Evolutionary conservation across 2,888 invertebrate species (phyloP), one percentile per base, ranked within the genome.

Genomic region (Steinernema scapterisci): DNA sequence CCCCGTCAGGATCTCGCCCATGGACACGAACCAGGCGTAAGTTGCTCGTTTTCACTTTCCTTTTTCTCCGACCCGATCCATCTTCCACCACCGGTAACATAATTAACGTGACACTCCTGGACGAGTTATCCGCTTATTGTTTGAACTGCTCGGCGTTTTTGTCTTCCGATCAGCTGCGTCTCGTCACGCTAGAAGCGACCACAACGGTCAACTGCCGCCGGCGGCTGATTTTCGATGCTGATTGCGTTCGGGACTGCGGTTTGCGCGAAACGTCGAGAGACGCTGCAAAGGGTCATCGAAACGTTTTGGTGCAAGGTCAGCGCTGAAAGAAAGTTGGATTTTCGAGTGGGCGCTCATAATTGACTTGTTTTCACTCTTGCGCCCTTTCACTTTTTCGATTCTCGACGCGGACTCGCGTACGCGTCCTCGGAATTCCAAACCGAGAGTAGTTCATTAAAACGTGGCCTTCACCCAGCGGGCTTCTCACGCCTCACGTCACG

Each of bases 1-100:
- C 19, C 77, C 78, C n/a, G 78, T 78, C 0, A 71, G 46, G 23
- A 71, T 77, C 21, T 52, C 56, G 13, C 54, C 79, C 23, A 70
- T 80, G 70, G 78, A 77, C 71, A 70, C 78, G 43, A 77, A 77
- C 21, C 74, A 75, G 23, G 63, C 63, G 63, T 63, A 63, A 27
- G 63, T 63, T 13, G 11, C 16, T 21, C 38, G 19, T 63, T 63
- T 63, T 31, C 63, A 63, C 31, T 63, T 63, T 63, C 63, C 25
- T 25, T 25, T 27, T 16, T 25, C 25, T 31, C 63, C 3, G 23
- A 11, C 11, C 52, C 23, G 7, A 63, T 63, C 63, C 27, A 63
- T 63, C 63, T 63, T 63, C 31, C 1, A 9, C 25, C 3, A 1
- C 31, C 63, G 63, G 63, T 31, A 31, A 25, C 31, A 63, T 63